A percentile compares a stretch with the other conserved stretches of the same genome.
These are phyloP conservation scores for Priocnemis perturbator DNA, from an alignment of 2,888 invertebrate species.

Conservation along the genomic window DNA sequence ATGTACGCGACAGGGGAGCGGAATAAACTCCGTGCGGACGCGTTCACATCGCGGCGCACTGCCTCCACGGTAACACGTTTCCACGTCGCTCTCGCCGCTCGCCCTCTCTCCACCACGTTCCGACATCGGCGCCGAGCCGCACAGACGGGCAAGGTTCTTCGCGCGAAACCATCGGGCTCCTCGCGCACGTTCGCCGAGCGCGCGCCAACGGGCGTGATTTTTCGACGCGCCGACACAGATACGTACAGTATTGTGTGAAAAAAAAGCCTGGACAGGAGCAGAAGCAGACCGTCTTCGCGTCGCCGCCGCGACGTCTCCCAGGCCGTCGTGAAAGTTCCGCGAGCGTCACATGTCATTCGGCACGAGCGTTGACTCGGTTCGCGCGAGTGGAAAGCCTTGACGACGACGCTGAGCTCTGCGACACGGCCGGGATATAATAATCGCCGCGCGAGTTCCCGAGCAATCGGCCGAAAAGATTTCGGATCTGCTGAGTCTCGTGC, in stretches of 20 bases:
- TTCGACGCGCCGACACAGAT: too few relatives aligned
- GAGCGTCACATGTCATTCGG: constrained; percentile 26
- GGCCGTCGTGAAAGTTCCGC: not conserved
- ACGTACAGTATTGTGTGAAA: too few relatives aligned
- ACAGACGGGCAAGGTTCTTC: too few relatives aligned
- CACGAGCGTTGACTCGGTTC: not conserved
- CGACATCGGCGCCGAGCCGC: not conserved
- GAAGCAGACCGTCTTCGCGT: too few relatives aligned
- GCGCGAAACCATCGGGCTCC: too few relatives aligned
- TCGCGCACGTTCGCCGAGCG: too few relatives aligned
- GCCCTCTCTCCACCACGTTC: not conserved
- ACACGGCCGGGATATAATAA: too few relatives aligned
- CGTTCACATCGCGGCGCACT: constrained; percentile 65
- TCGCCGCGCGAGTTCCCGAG: not conserved
- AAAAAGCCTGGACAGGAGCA: too few relatives aligned
- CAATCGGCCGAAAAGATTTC: constrained; percentile 23
- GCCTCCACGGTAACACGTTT: constrained; percentile 58
- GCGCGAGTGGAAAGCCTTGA: constrained; percentile 30
- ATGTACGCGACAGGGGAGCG: constrained; percentile 53
- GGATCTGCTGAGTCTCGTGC: constrained; percentile 23
- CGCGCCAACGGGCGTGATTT: too few relatives aligned
- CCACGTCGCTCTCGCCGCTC: constrained; percentile 28
- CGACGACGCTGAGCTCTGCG: not conserved
- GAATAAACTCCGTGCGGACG: constrained; percentile 56
- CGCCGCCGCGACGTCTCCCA: too few relatives aligned